A percentile compares a stretch with the other conserved stretches of the same genome.
These are phyloP conservation scores for Monoplex corrugatus DNA, from an alignment of 2,888 invertebrate genomes.

Conservation along the genomic window DNA sequence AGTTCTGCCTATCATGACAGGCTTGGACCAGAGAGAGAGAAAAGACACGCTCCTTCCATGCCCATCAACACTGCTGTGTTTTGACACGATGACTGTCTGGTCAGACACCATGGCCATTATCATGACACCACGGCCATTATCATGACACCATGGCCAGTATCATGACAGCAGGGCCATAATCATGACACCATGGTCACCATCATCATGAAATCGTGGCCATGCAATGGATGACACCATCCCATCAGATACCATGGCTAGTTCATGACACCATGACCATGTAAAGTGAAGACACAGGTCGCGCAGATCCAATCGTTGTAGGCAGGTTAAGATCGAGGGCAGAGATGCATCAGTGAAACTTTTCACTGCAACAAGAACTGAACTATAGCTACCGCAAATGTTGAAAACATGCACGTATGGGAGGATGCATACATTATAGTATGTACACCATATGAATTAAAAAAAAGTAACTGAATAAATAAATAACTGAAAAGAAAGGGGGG, in stretches of 20 bases:
- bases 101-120: not conserved
- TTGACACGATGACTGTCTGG: too few relatives aligned
- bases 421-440: too few relatives aligned
- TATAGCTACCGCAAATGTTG: slow-evolving; percentile 31
- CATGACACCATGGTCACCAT: not conserved
- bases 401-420: too few relatives aligned
- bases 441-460: too few relatives aligned
- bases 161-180: not conserved
- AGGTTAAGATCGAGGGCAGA: not conserved
- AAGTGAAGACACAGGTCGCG: slow-evolving; percentile 5
- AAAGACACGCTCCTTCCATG: not conserved
- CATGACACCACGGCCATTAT: not conserved
- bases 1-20: slow-evolving; percentile 7
- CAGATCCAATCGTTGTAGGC: slow-evolving; percentile 34
- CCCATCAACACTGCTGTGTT: too few relatives aligned
- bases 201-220: not conserved
- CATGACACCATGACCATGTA: too few relatives aligned
- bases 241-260: slow-evolving; percentile 23
- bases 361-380: not conserved
- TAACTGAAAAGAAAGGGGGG: too few relatives aligned
- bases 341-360: not conserved
- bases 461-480: too few relatives aligned
- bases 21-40: not conserved
- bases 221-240: not conserved
- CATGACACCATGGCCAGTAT: not conserved